These are phyloP conservation scores for Hypolimnas misippus DNA, from an alignment of 2,888 invertebrate species.

Conservation along the genomic window DNA sequence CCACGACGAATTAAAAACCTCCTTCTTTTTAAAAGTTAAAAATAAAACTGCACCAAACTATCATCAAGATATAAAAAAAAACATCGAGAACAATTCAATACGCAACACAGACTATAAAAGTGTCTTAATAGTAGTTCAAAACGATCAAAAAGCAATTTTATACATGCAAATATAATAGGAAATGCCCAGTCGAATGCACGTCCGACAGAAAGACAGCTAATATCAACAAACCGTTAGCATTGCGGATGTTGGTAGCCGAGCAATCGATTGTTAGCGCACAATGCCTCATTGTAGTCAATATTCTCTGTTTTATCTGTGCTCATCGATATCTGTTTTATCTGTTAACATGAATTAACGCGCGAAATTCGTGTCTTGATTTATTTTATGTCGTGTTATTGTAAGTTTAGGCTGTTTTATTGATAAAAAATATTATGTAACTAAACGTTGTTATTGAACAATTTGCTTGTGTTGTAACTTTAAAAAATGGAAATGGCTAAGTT, in stretches of 20 bases:
- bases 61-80: no score
- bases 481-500: no score
- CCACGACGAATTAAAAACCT: no score
- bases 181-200: constrained; percentile 17
- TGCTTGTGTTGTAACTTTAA: no score
- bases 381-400: neutral
- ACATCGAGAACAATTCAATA: no score
- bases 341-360: constrained; percentile 2
- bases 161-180: constrained; percentile 17
- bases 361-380: neutral
- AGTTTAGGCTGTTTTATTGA: neutral
- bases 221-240: constrained; percentile 26
- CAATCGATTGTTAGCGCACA: constrained; percentile 39
- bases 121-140: neutral
- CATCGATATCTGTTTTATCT: constrained; percentile 9
- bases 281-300: constrained; percentile 33
- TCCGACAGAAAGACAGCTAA: no score
- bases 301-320: constrained; percentile 20
- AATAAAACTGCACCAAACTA: no score
- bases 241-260: constrained; percentile 28
- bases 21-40: no score
- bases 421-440: neutral
- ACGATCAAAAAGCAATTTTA: neutral
- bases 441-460: no score
- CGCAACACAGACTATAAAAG: neutral